Evolutionary conservation across 2,888 invertebrate genomes (phyloP).

Genomic region (Macrophya annulata): DNA sequence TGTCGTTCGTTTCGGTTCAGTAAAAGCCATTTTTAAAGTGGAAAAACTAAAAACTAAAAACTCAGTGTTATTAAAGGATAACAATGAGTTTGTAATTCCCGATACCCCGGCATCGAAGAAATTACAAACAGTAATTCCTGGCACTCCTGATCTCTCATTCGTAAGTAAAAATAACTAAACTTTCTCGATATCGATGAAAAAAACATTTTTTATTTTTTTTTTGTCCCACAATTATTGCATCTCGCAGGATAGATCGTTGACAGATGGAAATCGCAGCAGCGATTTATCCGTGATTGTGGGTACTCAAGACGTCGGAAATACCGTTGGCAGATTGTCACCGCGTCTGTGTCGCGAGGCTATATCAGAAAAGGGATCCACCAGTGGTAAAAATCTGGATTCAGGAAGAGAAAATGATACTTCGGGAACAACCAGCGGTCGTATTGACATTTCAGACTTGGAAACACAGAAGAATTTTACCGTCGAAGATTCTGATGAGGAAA

Average conservation of each 20-base stretch:
- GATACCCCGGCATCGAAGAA: slow-evolving; percentile 64
- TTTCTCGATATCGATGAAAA: background rate
- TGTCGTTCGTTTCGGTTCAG: slow-evolving; percentile 69
- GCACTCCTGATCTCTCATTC: slow-evolving; percentile 45
- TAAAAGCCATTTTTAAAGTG: slow-evolving; percentile 66
- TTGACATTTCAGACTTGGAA: slow-evolving; percentile 62
- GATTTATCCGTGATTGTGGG: slow-evolving; percentile 26
- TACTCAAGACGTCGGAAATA: slow-evolving; percentile 28
- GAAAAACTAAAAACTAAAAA: background rate
- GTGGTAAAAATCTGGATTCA: background rate
- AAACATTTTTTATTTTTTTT: background rate
- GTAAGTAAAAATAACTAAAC: background rate
- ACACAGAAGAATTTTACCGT: slow-evolving; percentile 54
- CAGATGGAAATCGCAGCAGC: slow-evolving; percentile 1
- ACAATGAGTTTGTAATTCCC: slow-evolving; percentile 57
- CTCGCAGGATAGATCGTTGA: slow-evolving; percentile 32
- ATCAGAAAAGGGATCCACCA: background rate
- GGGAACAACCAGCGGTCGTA: background rate
- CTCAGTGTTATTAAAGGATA: background rate
- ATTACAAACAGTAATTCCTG: background rate
- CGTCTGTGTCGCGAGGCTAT: background rate
- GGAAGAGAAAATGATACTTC: background rate
- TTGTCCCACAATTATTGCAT: background rate
- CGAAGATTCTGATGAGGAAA: slow-evolving; percentile 14
- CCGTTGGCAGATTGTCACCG: background rate